Evolutionary conservation across 1,140 invertebrate genomes (phyloP).

Genomic region (Thaumetopoea pityocampa): DNA sequence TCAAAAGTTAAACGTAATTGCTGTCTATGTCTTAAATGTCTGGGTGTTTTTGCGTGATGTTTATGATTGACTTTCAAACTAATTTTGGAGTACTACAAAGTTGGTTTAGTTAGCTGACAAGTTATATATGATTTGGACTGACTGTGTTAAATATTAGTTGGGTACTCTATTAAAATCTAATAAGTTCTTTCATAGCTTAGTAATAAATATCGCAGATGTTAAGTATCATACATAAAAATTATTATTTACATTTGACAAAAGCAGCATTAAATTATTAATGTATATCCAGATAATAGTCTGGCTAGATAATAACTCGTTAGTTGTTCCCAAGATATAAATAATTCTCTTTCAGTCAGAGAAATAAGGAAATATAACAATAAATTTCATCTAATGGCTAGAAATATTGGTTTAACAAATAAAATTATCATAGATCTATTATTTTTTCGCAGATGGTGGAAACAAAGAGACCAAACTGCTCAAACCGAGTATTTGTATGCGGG

Average conservation of each 20-base stretch:
- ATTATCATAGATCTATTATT: background rate
- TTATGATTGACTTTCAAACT: conserved; percentile 18
- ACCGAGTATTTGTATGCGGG: conserved; percentile 65
- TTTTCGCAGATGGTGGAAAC: conserved; percentile 69
- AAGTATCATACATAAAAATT: too few species aligned
- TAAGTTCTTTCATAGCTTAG: too few species aligned
- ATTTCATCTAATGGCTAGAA: too few species aligned
- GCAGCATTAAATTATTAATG: too few species aligned
- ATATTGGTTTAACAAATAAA: background rate
- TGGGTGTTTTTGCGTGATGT: conserved; percentile 1
- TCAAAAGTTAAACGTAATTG: conserved; percentile 7
- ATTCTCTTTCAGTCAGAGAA: too few species aligned
- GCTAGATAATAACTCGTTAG: too few species aligned
- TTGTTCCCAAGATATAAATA: too few species aligned
- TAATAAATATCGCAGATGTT: too few species aligned
- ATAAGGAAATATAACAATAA: too few species aligned
- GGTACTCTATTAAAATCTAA: too few species aligned
- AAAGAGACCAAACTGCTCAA: conserved; percentile 56
- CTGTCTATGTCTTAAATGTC: background rate
- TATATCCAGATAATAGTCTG: too few species aligned
- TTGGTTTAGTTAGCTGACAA: conserved; percentile 1
- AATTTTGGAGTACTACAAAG: background rate
- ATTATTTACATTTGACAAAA: too few species aligned
- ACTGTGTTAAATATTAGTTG: conserved; percentile 2
- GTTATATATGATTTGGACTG: conserved; percentile 2